A percentile compares a stretch with the other conserved stretches of the same genome.
phyloP scores from a whole-genome alignment of 2,797 vertebrate genomes.

The Petrocephalus sullivani region DNA sequence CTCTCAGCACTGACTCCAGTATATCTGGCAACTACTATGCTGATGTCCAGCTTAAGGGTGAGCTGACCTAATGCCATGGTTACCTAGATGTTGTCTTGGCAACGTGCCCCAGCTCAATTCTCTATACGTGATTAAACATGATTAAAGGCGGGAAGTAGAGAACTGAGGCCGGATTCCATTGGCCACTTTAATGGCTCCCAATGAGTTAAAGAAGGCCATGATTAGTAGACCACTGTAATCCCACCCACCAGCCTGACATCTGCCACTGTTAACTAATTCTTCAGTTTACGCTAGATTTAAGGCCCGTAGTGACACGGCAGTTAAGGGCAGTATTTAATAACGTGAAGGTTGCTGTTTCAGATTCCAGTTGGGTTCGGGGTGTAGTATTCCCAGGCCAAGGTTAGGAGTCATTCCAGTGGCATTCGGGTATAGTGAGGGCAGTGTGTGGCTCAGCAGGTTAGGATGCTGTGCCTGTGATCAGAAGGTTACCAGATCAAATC shows the following conservation, averaged over 20 bases:
- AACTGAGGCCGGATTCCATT: neutral
- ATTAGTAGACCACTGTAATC: neutral
- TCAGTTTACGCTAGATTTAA: neutral
- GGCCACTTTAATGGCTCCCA: neutral
- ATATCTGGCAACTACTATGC: conserved; percentile 82
- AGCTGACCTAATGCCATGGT: neutral
- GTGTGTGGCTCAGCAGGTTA: neutral
- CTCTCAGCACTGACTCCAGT: conserved; percentile 82
- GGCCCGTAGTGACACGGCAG: neutral
- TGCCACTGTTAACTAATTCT: neutral
- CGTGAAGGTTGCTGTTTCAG: neutral
- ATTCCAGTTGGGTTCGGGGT: neutral
- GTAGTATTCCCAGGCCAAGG: neutral
- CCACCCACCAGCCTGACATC: neutral
- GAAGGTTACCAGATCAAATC: neutral
- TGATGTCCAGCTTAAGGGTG: conserved; percentile 78
- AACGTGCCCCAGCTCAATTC: neutral
- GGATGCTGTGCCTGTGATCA: neutral
- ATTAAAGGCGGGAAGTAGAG: neutral
- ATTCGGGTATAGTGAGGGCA: neutral
- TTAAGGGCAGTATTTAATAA: neutral
- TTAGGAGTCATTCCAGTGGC: neutral
- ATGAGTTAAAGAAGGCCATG: neutral
- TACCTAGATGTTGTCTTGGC: neutral
- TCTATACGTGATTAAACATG: neutral